These are phyloP conservation scores for Sapajus apella DNA, from an alignment of 2,113 vertebrate genomes.

Conservation along the genomic window DNA sequence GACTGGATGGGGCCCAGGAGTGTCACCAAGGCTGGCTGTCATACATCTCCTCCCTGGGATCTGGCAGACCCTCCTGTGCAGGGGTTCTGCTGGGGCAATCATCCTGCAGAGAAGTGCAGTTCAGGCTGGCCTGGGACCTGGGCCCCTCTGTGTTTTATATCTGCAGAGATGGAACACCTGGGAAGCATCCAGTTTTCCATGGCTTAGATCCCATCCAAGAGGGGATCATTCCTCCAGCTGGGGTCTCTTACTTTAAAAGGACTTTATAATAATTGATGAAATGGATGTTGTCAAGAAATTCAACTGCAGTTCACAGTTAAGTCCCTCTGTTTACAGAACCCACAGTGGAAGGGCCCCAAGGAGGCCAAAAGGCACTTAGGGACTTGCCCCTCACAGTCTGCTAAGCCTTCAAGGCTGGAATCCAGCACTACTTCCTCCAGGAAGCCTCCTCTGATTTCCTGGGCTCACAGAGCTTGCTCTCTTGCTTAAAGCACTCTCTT, in stretches of 20 bases:
- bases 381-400: background rate
- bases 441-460: background rate
- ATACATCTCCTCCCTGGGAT: background rate
- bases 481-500: background rate
- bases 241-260: background rate
- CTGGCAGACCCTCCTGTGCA: background rate
- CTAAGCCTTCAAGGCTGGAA: background rate
- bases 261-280: background rate
- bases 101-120: background rate
- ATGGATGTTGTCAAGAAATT: background rate
- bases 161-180: background rate
- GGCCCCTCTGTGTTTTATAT: background rate
- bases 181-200: background rate
- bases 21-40: background rate
- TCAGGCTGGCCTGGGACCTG: background rate
- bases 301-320: background rate
- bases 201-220: background rate
- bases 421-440: background rate
- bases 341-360: background rate
- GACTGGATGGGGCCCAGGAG: slow-evolving; percentile 11
- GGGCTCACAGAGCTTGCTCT: background rate
- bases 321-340: background rate
- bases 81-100: background rate
- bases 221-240: slow-evolving; percentile 41
- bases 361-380: background rate